These are phyloP conservation scores for Zoanthus sansibaricus DNA, from an alignment of 92 coral and sea anemone species.

Conservation along the genomic window DNA sequence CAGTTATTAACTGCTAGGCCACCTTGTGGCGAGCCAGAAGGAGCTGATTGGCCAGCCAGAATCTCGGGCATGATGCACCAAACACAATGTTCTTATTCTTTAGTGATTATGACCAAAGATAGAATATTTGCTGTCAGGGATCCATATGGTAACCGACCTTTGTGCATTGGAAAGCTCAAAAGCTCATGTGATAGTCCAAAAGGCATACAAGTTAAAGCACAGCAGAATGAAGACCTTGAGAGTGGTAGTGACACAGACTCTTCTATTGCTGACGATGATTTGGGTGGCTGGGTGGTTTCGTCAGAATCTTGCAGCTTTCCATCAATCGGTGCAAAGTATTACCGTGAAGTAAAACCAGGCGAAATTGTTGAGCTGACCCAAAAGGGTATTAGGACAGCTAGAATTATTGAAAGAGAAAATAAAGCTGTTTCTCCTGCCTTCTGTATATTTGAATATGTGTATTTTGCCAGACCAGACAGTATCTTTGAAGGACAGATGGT, in stretches of 20 bases:
- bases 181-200: conserved; percentile 61
- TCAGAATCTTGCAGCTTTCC: conserved; percentile 95
- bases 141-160: conserved; percentile 97
- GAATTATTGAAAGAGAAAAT: conserved; percentile 65
- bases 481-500: conserved; percentile 98
- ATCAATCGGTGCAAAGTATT: conserved; percentile 91
- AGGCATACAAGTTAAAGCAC: conserved; percentile 49
- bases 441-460: conserved; percentile 96
- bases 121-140: conserved; percentile 94
- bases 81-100: conserved; percentile 85
- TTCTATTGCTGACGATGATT: conserved; percentile 50
- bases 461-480: conserved; percentile 97
- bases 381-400: conserved; percentile 80
- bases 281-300: conserved; percentile 92
- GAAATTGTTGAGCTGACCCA: conserved; percentile 90
- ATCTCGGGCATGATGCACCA: conserved; percentile 81
- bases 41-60: conserved; percentile 96
- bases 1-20: conserved; percentile 92
- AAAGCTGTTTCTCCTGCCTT: conserved; percentile 78
- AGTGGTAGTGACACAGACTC: conserved; percentile 49
- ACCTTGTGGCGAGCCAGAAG: conserved; percentile 96
- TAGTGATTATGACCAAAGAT: conserved; percentile 90
- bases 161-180: conserved; percentile 89
- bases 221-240: conserved; percentile 43
- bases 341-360: conserved; percentile 88